Base-by-base conservation (phyloP, 2,797 vertebrate genomes). In the Pangasius macronema region DNA sequence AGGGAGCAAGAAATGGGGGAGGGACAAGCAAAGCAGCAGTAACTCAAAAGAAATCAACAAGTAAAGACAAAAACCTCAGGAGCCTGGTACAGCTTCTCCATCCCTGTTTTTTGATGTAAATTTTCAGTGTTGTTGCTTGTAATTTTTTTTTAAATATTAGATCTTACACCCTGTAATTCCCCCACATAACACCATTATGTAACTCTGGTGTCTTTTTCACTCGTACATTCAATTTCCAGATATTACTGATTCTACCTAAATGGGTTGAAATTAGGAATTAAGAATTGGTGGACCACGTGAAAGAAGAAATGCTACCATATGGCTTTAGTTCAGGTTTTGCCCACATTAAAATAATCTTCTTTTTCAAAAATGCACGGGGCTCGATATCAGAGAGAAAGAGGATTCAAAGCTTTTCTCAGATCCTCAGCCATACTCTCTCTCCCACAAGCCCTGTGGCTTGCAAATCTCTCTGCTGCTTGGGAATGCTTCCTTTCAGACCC, bases 401-500 rank as follows among this genome's bases (percentile, higher is more conserved):
- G 39, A 77, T 46, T 85, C 13, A 27, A 88, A 75, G 55, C 84
- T 59, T 75, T 49, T 33, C 79, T 77, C 63, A 85, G 85, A 89
- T 87, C 84, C 53, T 49, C 49, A 77, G 82, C 85, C 59, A 86
- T 65, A 36, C 86, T 65, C 18, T 67, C 80, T 39, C 61, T 86
- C 72, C 51, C 67, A 24, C 73, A 81, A 79, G 83, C 59, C 82
- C 90, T 82, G 86, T 81, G 53, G 86, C 83, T 46, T 53, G n/a
- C 65, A 76, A 46, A 53, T 49, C 76, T 67, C 79, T 87, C 77
- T 87, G 85, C 80, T 83, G 70, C 39, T 39, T 55, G 76, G 88
- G 84, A 89, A 55, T 83, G 85, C 72, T 16, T 89, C 82, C 10
- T 87, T 88, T 89, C 73, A 90, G 87, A 89, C 82, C 39, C 27